phyloP scores from a whole-genome alignment of 2,888 invertebrate species.

The Papilio protenor region DNA sequence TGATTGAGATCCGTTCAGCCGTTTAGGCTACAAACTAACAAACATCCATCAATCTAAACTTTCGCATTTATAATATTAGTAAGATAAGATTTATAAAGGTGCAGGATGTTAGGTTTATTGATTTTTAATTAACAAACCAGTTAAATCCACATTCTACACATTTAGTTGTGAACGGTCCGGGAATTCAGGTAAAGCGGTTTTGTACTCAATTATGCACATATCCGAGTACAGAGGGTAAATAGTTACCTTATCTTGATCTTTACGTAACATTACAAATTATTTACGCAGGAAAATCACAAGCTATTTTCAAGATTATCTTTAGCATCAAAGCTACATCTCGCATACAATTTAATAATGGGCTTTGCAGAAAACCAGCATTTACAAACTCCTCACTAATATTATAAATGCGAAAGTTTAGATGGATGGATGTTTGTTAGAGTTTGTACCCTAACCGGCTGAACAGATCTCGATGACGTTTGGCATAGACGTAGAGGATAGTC shows the following conservation, averaged over 20 bases:
- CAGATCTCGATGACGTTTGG: no score
- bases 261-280: conserved; percentile 7
- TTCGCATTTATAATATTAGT: no score
- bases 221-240: not conserved
- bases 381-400: no score
- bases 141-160: not conserved
- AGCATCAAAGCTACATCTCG: not conserved
- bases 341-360: not conserved
- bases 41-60: no score
- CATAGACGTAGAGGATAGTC: no score
- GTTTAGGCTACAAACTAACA: no score
- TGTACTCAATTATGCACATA: conserved; percentile 14
- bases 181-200: not conserved
- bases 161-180: not conserved
- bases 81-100: not conserved
- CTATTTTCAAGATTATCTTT: not conserved
- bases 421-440: no score
- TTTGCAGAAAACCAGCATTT: no score
- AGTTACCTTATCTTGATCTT: not conserved
- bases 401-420: no score
- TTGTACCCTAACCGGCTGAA: no score
- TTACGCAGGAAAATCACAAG: not conserved
- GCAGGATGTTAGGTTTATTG: not conserved
- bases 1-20: no score
- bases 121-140: not conserved